phyloP scores from a whole-genome alignment of 2,797 vertebrate genomes.

The Meriones psammophilus region DNA sequence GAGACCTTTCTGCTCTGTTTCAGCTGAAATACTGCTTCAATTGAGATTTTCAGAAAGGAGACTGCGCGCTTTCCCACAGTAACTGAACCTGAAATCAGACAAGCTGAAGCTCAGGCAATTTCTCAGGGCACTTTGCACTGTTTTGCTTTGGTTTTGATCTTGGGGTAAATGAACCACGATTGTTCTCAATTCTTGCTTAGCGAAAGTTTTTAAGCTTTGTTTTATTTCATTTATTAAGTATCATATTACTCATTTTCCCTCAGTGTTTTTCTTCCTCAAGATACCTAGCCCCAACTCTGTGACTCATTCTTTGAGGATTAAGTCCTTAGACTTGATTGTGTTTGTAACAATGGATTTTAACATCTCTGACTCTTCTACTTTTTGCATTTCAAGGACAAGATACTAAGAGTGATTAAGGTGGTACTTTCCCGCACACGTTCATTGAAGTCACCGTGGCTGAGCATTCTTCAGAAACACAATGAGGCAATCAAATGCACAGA shows the following conservation, averaged over 20 bases:
- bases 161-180: constrained; percentile 64
- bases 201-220: constrained; percentile 58
- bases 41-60: constrained; percentile 46
- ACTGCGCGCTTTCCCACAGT: constrained; percentile 51
- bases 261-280: neutral
- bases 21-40: constrained; percentile 60
- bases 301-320: constrained; percentile 36
- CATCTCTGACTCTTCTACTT: neutral
- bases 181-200: constrained; percentile 39
- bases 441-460: neutral
- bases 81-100: constrained; percentile 72
- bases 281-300: constrained; percentile 17
- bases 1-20: constrained; percentile 13
- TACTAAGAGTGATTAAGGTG: neutral
- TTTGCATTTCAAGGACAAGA: neutral
- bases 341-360: constrained; percentile 15
- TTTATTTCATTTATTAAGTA: constrained; percentile 69
- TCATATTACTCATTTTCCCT: constrained; percentile 39
- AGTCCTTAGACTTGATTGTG: constrained; percentile 5
- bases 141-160: constrained; percentile 72
- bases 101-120: constrained; percentile 49
- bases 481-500: neutral
- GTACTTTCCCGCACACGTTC: neutral
- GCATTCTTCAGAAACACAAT: neutral
- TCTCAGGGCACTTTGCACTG: constrained; percentile 58